Base-by-base conservation (phyloP, 2,113 vertebrate species). In the Nipponia nippon region DNA sequence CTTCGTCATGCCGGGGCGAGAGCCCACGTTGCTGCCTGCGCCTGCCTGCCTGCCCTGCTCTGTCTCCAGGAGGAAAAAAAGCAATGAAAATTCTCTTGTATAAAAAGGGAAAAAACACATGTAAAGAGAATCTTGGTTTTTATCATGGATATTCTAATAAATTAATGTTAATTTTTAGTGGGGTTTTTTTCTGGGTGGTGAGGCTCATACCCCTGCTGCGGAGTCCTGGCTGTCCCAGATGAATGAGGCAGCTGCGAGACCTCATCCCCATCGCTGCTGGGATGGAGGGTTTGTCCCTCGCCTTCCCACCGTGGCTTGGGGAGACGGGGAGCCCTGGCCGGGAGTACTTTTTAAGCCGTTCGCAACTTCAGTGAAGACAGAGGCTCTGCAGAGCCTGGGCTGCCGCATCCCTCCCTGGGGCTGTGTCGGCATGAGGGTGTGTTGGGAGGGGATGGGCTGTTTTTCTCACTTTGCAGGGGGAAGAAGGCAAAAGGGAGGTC, bases 131-230 rank as follows among this genome's bases (percentile, higher is more conserved):
- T 98, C 97, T 98, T 95, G 88, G 94, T 95, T 97, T 98, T 98
- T 98, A 98, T 98, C 98, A 98, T 96, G 88, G 95, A 93, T 98
- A 97, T 97, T 98, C 98, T 98, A 98, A 98, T 98, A 98, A 98
- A 98, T 98, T 97, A 96, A 90, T 98, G 97, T 98, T 94, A 96
- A 96, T 98, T 98, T 98, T 98, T 98, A 75, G 89, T 95, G 90
- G 88, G 91, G 67, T 83, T 66, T 86, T 56, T 52, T 42, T 71
- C 47, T 42, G 13, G 63, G 82, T 92, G 10, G 85, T 92, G 0
- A 2, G 25, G 42, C 20, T 73, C 36, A 52, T 14, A 5, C 25
- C 0, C 4, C 56, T 61, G 42, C 62, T 23, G 3, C 16, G 1
- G 2, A 4, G 5, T 53, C 62, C n/a, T 0, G 0, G 44, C 53